Percentiles rank a stretch among this genome's conserved stretches.
Conservation (phyloP, 1,140 invertebrate genomes). For the Cyclina sinensis region DNA sequence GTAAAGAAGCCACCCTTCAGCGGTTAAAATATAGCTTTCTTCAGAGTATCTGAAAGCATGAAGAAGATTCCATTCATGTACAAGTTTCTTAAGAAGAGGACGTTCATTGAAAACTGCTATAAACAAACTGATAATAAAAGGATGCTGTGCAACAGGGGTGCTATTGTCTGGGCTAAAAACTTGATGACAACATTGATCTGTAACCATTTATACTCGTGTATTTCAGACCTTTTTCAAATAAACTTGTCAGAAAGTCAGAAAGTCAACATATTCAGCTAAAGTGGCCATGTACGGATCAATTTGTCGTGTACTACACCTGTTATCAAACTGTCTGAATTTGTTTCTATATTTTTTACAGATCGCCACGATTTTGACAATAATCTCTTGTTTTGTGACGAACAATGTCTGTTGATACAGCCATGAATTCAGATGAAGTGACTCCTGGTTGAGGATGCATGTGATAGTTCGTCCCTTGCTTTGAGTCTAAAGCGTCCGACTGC, state of each 20-base stretch:
- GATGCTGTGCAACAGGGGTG: constrained; percentile 40
- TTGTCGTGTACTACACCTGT: constrained; percentile 49
- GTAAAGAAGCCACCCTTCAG: background rate
- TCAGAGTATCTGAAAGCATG: constrained; percentile 17
- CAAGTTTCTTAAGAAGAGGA: constrained; percentile 1
- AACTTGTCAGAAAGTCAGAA: constrained; percentile 29
- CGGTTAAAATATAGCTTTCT: background rate
- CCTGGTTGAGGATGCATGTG: constrained; percentile 49
- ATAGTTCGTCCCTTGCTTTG: background rate
- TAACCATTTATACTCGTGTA: constrained; percentile 49
- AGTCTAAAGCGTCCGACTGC: background rate
- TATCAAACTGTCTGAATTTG: constrained; percentile 57
- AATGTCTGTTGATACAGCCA: constrained; percentile 45
- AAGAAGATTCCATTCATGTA: constrained; percentile 53
- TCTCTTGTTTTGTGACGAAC: constrained; percentile 43
- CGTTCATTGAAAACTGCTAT: constrained; percentile 47
- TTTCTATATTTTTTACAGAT: constrained; percentile 46
- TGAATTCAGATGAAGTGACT: constrained; percentile 31
- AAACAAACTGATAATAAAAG: constrained; percentile 23
- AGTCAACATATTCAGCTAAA: too few relatives aligned
- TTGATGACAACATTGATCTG: constrained; percentile 56
- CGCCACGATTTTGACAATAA: background rate
- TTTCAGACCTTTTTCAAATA: constrained; percentile 36
- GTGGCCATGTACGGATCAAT: constrained; percentile 6
- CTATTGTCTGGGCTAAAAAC: constrained; percentile 26